A percentile compares a stretch with the other conserved stretches of the same genome.
These are phyloP conservation scores for Epinotia ramella DNA, from an alignment of 2,888 invertebrate species.

Conservation along the genomic window DNA sequence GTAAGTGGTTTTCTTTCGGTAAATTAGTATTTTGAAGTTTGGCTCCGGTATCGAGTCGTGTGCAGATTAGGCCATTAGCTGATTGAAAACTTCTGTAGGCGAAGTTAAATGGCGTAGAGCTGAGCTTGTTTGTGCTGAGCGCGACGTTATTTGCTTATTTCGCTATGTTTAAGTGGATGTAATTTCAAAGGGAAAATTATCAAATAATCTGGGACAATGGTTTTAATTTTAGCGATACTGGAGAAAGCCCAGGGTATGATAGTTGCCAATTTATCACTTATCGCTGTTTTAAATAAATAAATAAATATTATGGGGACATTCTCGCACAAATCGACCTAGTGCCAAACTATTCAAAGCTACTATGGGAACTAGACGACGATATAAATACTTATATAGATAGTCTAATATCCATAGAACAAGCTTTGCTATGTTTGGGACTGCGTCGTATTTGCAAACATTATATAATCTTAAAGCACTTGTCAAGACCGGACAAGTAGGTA, in stretches of 20 bases:
- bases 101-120: neutral
- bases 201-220: neutral
- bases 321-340: no score
- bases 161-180: neutral
- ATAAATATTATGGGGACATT: no score
- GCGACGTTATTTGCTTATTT: slow-evolving; percentile 4
- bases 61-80: slow-evolving; percentile 25
- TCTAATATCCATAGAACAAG: no score
- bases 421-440: no score
- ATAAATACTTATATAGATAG: no score
- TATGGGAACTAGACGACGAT: no score
- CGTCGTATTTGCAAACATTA: no score
- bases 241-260: neutral
- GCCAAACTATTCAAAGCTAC: no score
- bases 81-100: slow-evolving; percentile 21
- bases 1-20: slow-evolving; percentile 55
- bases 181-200: neutral
- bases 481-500: no score
- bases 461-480: no score
- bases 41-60: slow-evolving; percentile 7
- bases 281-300: no score
- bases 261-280: no score
- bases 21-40: slow-evolving; percentile 35
- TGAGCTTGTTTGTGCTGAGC: slow-evolving; percentile 7
- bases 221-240: neutral